A percentile compares a stretch with the other conserved stretches of the same genome.
phyloP scores from a whole-genome alignment of 2,888 invertebrate species.

The Drosophila birchii region DNA sequence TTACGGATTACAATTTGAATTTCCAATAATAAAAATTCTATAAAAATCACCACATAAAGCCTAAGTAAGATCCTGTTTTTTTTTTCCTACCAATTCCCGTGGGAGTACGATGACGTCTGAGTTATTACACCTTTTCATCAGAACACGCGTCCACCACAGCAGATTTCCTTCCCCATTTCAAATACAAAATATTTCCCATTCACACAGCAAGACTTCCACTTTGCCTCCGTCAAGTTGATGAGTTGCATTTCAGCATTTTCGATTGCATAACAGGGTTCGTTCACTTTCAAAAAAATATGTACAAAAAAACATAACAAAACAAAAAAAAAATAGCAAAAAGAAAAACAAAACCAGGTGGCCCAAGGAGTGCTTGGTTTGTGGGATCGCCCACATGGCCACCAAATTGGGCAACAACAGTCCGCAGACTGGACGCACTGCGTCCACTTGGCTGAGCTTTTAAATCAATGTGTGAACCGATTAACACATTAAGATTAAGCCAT shows the following conservation, averaged over 20 bases:
- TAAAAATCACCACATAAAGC: background rate
- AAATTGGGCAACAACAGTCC: slow-evolving; percentile 3
- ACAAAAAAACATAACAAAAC: too few relatives aligned
- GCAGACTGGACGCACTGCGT: slow-evolving; percentile 66
- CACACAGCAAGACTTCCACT: slow-evolving; percentile 36
- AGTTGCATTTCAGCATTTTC: slow-evolving; percentile 36
- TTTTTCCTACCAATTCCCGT: background rate
- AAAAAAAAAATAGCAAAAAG: background rate
- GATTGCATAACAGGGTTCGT: slow-evolving; percentile 37
- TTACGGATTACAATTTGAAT: background rate
- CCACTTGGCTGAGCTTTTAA: slow-evolving; percentile 53
- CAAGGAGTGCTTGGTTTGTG: slow-evolving; percentile 8
- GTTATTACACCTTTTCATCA: background rate
- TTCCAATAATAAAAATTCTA: too few relatives aligned
- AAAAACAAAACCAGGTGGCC: slow-evolving; percentile 6
- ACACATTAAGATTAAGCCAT: slow-evolving; percentile 24
- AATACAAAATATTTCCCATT: slow-evolving; percentile 24
- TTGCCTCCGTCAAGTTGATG: slow-evolving; percentile 33
- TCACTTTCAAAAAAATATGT: slow-evolving; percentile 44
- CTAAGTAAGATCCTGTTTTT: too few relatives aligned
- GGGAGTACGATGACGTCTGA: background rate
- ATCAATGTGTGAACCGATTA: slow-evolving; percentile 5
- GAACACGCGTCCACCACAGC: background rate
- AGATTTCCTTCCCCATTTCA: slow-evolving; percentile 36
- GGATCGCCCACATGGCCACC: slow-evolving; percentile 32